Conservation (phyloP, 1,140 invertebrate species). For the Pseudomyrmex cubaensis region DNA sequence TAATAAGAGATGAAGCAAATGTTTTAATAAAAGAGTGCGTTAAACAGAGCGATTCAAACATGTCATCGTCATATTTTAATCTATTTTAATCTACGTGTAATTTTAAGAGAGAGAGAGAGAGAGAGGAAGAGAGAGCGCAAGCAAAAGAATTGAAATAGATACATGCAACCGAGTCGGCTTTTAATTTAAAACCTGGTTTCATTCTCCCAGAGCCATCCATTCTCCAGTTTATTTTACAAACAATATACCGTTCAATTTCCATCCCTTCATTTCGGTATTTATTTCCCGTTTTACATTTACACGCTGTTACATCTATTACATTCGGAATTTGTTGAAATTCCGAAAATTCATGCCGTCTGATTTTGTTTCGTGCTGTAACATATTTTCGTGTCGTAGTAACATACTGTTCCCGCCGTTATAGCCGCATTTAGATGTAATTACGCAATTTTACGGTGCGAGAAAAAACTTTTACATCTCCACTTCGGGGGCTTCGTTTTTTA, state of each 20-base stretch:
- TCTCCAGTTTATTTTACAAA: slow-evolving; percentile 23
- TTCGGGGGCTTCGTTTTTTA: background rate
- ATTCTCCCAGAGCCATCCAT: background rate
- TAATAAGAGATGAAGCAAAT: too few relatives aligned
- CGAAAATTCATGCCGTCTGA: background rate
- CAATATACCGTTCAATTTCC: slow-evolving; percentile 14
- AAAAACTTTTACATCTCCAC: background rate
- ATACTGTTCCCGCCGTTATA: background rate
- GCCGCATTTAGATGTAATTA: background rate
- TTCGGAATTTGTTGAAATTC: slow-evolving; percentile 6
- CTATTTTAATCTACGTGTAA: background rate
- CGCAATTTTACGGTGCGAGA: background rate
- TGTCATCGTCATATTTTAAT: background rate
- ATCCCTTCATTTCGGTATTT: background rate
- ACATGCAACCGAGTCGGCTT: background rate
- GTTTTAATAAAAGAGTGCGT: too few relatives aligned
- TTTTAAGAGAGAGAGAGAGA: too few relatives aligned
- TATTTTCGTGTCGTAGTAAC: background rate
- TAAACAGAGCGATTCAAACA: too few relatives aligned
- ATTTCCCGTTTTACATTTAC: slow-evolving; percentile 15
- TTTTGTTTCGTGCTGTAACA: background rate
- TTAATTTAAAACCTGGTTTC: slow-evolving; percentile 38
- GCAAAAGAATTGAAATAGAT: slow-evolving; percentile 5
- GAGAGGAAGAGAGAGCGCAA: background rate
- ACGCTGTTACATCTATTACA: background rate